Conservation (phyloP, 2,888 invertebrate species). For the Hirtodrosophila histrioides region DNA sequence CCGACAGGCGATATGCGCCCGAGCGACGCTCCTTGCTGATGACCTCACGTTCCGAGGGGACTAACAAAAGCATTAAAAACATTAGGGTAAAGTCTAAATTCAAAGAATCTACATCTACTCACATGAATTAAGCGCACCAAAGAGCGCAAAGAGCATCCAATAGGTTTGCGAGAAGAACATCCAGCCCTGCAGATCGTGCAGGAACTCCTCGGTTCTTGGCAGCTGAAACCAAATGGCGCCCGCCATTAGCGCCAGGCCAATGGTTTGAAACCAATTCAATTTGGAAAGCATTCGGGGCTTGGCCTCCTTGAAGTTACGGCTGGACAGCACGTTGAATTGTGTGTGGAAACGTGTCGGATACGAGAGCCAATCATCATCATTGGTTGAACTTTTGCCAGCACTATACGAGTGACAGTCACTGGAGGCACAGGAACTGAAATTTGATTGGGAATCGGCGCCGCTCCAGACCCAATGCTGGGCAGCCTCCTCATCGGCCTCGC, state of each 20-base stretch:
- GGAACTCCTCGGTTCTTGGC: conserved; percentile 89
- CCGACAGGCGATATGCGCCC: conserved; percentile 91
- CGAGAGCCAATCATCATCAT: conserved; percentile 86
- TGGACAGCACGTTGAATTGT: conserved; percentile 90
- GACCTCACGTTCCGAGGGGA: conserved; percentile 91
- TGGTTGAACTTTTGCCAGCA: conserved; percentile 37
- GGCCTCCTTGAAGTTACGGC: conserved; percentile 91
- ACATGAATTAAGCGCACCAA: conserved; percentile 92
- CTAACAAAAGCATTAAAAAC: conserved; percentile 83
- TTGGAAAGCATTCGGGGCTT: conserved; percentile 90
- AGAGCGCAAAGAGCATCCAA: conserved; percentile 92
- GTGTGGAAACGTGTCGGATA: conserved; percentile 92
- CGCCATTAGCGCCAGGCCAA: conserved; percentile 89
- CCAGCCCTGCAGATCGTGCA: conserved; percentile 92
- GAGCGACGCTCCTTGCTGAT: conserved; percentile 91
- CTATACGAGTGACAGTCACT: conserved; percentile 84
- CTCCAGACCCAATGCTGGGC: conserved; percentile 88
- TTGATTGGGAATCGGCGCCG: conserved; percentile 87
- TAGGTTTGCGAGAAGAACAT: conserved; percentile 93
- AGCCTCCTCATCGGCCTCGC: conserved; percentile 75
- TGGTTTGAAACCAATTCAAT: conserved; percentile 91
- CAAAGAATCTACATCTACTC: conserved; percentile 82
- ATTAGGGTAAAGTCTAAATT: too few relatives aligned
- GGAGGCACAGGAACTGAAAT: conserved; percentile 87
- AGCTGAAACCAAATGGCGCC: conserved; percentile 92